Percentiles rank a stretch among this genome's conserved stretches.
Evolutionary conservation across 2,113 vertebrate genomes (phyloP).

Genomic region (Natator depressus): DNA sequence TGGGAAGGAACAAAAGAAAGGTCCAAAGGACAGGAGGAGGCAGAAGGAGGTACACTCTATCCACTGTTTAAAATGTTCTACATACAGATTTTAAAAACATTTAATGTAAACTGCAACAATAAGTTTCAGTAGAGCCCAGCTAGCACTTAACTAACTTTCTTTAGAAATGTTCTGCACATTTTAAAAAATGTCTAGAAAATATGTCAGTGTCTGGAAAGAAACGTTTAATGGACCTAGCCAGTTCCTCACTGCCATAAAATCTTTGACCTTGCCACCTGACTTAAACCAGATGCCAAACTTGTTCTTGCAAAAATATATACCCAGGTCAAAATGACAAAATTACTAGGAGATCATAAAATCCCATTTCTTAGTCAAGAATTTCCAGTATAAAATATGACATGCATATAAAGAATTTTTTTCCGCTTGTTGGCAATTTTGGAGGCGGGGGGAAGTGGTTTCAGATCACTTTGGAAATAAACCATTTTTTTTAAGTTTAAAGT

Average conservation of each 20-base stretch:
- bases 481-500: background rate
- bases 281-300: background rate
- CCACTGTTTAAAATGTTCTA: background rate
- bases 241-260: background rate
- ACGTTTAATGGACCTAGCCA: background rate
- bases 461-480: background rate
- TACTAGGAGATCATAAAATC: background rate
- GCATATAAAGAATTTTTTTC: background rate
- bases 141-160: too few relatives aligned
- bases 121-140: too few relatives aligned
- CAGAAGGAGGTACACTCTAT: background rate
- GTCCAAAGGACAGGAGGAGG: background rate
- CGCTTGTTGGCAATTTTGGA: background rate
- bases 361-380: background rate
- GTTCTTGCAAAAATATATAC: background rate
- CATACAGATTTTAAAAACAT: background rate
- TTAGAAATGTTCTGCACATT: background rate
- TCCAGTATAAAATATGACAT: background rate
- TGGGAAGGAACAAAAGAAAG: background rate
- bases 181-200: background rate
- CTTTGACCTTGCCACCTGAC: background rate
- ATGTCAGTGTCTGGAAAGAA: background rate
- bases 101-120: background rate
- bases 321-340: background rate
- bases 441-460: background rate